These are phyloP conservation scores for Pelecanus crispus DNA, from an alignment of 2,113 vertebrate genomes.

Conservation along the genomic window DNA sequence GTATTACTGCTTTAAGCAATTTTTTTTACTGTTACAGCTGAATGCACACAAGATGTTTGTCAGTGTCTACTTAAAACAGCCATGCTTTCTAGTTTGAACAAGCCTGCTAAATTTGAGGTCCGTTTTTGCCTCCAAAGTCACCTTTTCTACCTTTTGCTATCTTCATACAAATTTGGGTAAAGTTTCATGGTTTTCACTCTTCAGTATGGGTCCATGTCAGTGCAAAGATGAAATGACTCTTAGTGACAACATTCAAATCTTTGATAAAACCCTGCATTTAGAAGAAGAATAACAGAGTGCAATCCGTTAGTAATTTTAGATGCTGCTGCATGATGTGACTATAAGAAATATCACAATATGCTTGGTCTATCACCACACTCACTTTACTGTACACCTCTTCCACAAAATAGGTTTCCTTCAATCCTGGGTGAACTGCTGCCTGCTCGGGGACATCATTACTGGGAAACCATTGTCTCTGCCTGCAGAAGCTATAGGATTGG, in stretches of 20 bases:
- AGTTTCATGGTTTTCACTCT: too few relatives aligned
- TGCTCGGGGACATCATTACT: constrained; percentile 80
- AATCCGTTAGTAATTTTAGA: background rate
- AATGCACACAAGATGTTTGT: background rate
- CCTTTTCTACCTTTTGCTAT: background rate
- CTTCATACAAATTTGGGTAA: background rate
- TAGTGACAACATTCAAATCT: background rate
- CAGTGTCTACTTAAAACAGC: background rate
- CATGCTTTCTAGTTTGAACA: background rate
- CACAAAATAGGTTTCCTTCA: constrained; percentile 54
- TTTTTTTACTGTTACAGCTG: background rate
- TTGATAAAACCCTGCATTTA: background rate
- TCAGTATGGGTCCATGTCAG: background rate
- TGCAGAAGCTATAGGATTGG: constrained; percentile 83
- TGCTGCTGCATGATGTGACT: background rate
- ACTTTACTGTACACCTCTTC: background rate
- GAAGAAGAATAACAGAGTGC: background rate
- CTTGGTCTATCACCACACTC: background rate
- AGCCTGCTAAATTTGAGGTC: background rate
- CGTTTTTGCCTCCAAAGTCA: background rate
- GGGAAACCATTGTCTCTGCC: constrained; percentile 80
- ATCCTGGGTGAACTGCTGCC: constrained; percentile 83
- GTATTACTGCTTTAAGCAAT: background rate
- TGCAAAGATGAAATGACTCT: background rate
- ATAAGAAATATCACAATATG: background rate